Conservation (phyloP, 2,888 invertebrate genomes). For the Gordius sp. region DNA sequence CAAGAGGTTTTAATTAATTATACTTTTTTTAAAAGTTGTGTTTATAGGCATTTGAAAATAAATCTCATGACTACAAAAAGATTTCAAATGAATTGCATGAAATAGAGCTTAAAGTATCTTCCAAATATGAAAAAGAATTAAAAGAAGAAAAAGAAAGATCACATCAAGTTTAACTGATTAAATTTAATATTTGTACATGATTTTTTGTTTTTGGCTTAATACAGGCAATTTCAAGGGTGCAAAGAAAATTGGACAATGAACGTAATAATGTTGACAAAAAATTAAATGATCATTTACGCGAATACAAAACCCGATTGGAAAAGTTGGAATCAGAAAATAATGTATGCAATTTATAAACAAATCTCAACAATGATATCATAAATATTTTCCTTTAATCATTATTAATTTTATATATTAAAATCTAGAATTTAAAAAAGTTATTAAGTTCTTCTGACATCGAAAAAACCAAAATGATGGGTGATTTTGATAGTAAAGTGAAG, state of each 20-base stretch:
- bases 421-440: neutral
- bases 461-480: slow-evolving; percentile 13
- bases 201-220: no score
- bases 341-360: neutral
- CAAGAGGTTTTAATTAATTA: neutral
- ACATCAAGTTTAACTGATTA: neutral
- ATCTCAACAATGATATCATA: neutral
- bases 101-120: neutral
- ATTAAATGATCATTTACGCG: neutral
- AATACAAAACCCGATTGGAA: neutral
- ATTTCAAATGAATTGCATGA: neutral
- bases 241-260: neutral
- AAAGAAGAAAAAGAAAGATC: neutral
- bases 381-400: neutral
- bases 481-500: neutral
- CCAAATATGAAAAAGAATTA: neutral
- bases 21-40: no score
- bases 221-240: neutral
- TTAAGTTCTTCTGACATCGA: neutral
- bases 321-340: neutral
- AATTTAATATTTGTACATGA: no score
- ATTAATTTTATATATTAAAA: neutral
- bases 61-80: neutral
- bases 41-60: neutral
- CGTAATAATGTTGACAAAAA: neutral